phyloP scores from a whole-genome alignment of 2,113 vertebrate species.

The Zosterops hypoxanthus region DNA sequence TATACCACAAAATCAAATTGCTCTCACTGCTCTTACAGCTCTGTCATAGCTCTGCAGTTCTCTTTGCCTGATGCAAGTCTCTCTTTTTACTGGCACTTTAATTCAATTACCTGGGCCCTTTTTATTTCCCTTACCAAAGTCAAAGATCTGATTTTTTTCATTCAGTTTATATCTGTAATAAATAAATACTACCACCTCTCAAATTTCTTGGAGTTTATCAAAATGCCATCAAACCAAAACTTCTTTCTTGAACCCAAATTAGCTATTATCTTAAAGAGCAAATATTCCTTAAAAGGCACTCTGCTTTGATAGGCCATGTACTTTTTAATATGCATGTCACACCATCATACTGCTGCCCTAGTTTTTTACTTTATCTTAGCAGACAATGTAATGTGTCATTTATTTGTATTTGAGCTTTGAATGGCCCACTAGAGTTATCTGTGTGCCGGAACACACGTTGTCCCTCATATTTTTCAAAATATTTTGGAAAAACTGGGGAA shows the following conservation, averaged over 20 bases:
- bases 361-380: not conserved
- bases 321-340: not conserved
- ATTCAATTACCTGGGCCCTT: not conserved
- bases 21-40: not conserved
- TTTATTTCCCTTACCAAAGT: not conserved
- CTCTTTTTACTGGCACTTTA: not conserved
- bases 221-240: not conserved
- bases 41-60: rapidly evolving
- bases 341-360: not conserved
- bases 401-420: not conserved
- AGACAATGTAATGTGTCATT: not conserved
- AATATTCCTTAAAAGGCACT: not conserved
- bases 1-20: not conserved
- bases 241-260: not conserved
- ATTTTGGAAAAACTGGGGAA: not conserved
- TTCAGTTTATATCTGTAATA: not conserved
- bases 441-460: not conserved
- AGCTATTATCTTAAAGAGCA: not conserved
- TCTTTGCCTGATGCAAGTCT: not conserved
- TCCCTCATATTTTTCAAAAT: not conserved
- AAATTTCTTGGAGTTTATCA: not conserved
- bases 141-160: not conserved
- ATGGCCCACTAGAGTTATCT: not conserved
- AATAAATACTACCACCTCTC: not conserved
- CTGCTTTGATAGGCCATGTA: not conserved